phyloP scores from a whole-genome alignment of 1,140 invertebrate species.

The Drosophila sturtevanti region DNA sequence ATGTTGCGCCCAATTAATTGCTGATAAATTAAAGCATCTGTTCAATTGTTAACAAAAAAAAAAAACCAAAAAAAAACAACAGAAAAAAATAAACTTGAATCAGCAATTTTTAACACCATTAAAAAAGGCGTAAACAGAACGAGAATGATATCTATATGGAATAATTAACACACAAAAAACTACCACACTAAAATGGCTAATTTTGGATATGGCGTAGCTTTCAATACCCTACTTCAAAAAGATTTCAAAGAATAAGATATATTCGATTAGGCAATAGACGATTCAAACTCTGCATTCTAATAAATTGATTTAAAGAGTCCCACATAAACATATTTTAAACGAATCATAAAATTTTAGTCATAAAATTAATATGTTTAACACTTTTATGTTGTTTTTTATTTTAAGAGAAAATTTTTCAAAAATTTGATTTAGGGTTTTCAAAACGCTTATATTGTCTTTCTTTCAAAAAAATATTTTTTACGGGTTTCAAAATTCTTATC shows the following conservation, averaged over 20 bases:
- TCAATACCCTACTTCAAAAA: background rate
- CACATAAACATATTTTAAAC: too few relatives aligned
- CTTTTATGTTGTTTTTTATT: too few relatives aligned
- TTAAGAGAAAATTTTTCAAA: too few relatives aligned
- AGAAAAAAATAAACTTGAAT: background rate
- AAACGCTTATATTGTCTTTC: too few relatives aligned
- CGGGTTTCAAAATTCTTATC: too few relatives aligned
- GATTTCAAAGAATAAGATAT: background rate
- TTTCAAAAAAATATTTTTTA: too few relatives aligned
- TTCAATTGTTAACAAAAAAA: constrained; percentile 10
- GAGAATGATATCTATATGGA: constrained; percentile 4
- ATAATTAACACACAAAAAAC: background rate
- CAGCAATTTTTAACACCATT: constrained; percentile 17
- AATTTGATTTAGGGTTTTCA: too few relatives aligned
- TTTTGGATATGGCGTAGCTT: background rate
- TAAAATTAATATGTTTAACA: too few relatives aligned
- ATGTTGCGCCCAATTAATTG: constrained; percentile 18
- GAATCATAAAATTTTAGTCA: too few relatives aligned
- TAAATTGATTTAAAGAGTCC: too few relatives aligned
- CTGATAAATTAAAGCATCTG: constrained; percentile 18
- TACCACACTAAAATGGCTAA: background rate
- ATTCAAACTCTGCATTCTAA: too few relatives aligned
- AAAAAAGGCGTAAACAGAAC: constrained; percentile 10
- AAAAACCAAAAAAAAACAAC: background rate
- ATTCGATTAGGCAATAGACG: too few relatives aligned